Evolutionary conservation across 2,113 vertebrate genomes (phyloP), one percentile per base, ranked within the genome.

Genomic region (Anseranas semipalmata): DNA sequence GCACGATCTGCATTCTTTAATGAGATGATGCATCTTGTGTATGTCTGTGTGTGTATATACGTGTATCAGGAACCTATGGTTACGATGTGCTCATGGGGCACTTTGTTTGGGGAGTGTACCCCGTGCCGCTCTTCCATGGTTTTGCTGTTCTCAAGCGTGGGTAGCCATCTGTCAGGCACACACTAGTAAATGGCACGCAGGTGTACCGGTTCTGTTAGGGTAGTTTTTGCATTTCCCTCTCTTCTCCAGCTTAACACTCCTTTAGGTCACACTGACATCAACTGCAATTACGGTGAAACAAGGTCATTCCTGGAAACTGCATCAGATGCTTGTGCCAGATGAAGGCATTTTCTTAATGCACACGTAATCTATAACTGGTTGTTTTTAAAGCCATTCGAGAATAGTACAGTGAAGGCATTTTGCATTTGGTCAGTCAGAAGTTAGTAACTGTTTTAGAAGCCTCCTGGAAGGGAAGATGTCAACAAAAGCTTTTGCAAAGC

Each of bases 401-500:
- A 8, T 39, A 16, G 56, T 25, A 21, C 7, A 3, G n/a, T 55
- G 75, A 90, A 63, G 45, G 41, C 35, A 11, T 91, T 74, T 76
- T 84, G 56, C 16, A 9, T 81, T 88, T 84, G 19, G 48, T 39
- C 68, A 56, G 65, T 74, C 68, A 90, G 46, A 72, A 87, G 45
- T 93, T 68, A 30, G 22, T 50, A 5, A 18, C 63, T 60, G 30
- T 46, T 93, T 74, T 63, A 84, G 82, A 71, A 72, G 60, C 10
- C 56, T 90, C 41, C 74, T 85, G 50, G 30, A 80, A 83, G 32
- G 80, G 63, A 87, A 89, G 55, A 70, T 2, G 9, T 83, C 90
- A 88, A 56, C 59, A 86, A 90, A 82, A 85, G 75, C 87, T 71
- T 32, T 60, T 87, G 92, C 66, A 71, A 85, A 95, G 72, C 67